Base-by-base conservation (phyloP, 2,888 invertebrate genomes). In the Melieria picta region DNA sequence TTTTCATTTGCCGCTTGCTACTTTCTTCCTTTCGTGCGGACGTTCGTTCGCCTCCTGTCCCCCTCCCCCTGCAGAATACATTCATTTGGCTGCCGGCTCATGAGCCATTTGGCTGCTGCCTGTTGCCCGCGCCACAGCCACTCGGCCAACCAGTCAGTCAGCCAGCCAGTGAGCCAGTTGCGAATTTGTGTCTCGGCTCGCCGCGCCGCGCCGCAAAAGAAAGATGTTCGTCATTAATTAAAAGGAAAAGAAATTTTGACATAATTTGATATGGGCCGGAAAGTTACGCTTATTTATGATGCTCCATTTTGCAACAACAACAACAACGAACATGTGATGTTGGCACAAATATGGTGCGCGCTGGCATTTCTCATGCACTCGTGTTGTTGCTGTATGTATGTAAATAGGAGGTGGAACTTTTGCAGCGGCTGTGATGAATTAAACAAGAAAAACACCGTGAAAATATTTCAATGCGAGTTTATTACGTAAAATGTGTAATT, bases 201-300 rank as follows among this genome's bases (percentile, higher is more conserved):
- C 30, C 42, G 52, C 9, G n/a, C 30, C 42, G 52, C 9, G 43
- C 63, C 47, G 13, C 46, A 11, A 4, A 75, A 74, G 76, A 78
- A 77, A 76, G 78, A 78, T 78, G 76, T 78, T 74, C 76, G 73
- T 73, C 75, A 78, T 78, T 78, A 78, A 77, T 78, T 77, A 78
- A 76, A 77, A 62, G 56, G 56, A 62, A 69, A 69, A 69, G 62
- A 65, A 76, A 73, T 77, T 78, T 77, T 76, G 78, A 76, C 78
- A 78, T 78, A 78, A 78, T 78, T 76, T 76, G 78, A 77, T 76
- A 76, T 75, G 76, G 71, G 71, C 71, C 65, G 65, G 65, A 71
- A 71, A 71, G 71, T 71, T 71, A 61, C 52, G 65, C 71, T 71
- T 71, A 71, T 71, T 71, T 71, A 71, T 48, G 65, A n/a, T 30